Base-by-base conservation (phyloP, 1,140 invertebrate genomes). In the Pissodes strobi region DNA sequence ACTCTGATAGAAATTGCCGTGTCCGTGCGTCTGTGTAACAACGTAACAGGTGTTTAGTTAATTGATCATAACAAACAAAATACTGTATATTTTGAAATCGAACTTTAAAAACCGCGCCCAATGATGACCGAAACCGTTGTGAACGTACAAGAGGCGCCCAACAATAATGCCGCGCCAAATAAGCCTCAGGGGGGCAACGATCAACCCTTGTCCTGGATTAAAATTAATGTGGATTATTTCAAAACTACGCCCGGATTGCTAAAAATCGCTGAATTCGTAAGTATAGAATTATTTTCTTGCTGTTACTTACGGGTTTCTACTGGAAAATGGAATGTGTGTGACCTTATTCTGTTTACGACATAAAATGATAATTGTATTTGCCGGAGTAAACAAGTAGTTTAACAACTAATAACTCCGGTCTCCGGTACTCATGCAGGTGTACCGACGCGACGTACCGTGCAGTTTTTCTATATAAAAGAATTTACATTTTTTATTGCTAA, bases 161-260 rank as follows among this genome's bases (percentile, higher is more conserved):
- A 83, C 72, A 81, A 82, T 74, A 81, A 82, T 74, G 78, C 81
- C 58, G 79, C 82, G 45, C 58, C 71, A 22, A 74, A 73, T 43
- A 76, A 80, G 71, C 69, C 68, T 9, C 82, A 83, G 69, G 51
- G 64, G 70, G 55, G 58, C 8, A 57, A 45, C 39, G 61, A 69
- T 19, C 79, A 80, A 63, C 88, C 22, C 86, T 88, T 1, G 83
- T 87, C 8, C 19, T 75, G 77, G 61, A 83, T 92, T 57, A 84
- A 91, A 39, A 74, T 92, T 39, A 92, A 93, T 72, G 87, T 86
- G 3, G 88, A 88, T 21, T 91, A 90, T 74, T 78, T 91, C 48
- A 88, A 87, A 73, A 85, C 88, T 38, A 80, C 85, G 60, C 85
- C 87, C 6, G 90, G 90, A 5, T 73, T 91, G 12, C 79, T 93